Percentiles rank a stretch among this genome's conserved stretches.
These are phyloP conservation scores for Melipona quadrifasciata DNA, from an alignment of 1,140 invertebrate genomes.

Conservation along the genomic window DNA sequence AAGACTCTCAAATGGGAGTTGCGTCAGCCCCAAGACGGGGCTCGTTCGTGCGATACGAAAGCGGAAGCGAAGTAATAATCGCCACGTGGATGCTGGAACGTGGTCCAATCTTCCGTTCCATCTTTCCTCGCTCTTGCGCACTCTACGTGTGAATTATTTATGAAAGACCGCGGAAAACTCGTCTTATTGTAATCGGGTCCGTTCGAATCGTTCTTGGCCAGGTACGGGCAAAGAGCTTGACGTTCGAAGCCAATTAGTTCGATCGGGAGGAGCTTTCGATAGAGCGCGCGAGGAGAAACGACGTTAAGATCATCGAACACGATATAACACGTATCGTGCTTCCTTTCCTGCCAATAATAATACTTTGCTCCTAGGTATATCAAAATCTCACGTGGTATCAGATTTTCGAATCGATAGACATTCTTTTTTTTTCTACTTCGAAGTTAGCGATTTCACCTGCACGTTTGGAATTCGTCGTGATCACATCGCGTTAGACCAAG, in stretches of 20 bases:
- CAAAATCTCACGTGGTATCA: background rate
- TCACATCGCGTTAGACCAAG: conserved; percentile 19
- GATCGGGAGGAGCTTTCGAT: conserved; percentile 56
- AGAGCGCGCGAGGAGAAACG: background rate
- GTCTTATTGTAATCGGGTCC: background rate
- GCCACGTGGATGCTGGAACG: conserved; percentile 19
- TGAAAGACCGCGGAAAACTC: background rate
- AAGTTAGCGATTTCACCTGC: conserved; percentile 9
- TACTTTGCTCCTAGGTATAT: background rate
- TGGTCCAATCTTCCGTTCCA: background rate
- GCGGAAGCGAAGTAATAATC: conserved; percentile 44
- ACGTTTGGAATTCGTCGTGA: conserved; percentile 37
- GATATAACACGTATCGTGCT: background rate
- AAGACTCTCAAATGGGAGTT: background rate
- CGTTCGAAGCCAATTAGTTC: conserved; percentile 50
- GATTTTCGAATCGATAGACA: no score
- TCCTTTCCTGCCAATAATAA: background rate
- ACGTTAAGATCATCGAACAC: background rate
- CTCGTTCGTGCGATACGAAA: conserved; percentile 16
- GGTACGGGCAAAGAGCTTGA: conserved; percentile 1
- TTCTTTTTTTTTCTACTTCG: background rate
- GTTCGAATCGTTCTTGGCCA: no score
- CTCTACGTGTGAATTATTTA: conserved; percentile 34
- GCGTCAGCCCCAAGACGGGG: background rate
- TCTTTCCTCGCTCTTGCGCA: background rate